These are phyloP conservation scores for Drosophila mercatorum DNA, from an alignment of 2,888 invertebrate species.

Conservation along the genomic window DNA sequence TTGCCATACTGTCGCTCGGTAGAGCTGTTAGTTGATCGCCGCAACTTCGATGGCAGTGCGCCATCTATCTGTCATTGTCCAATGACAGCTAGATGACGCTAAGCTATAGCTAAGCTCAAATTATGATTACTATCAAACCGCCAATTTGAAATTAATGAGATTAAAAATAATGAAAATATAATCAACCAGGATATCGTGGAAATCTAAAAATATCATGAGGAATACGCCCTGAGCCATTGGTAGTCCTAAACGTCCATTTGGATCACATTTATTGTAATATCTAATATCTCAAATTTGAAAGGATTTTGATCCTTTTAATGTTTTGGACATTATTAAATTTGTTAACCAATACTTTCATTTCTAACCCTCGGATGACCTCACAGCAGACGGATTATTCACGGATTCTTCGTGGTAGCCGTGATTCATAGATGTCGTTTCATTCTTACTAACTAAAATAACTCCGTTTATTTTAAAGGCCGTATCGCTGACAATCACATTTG, in stretches of 20 bases:
- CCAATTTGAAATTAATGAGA: no score
- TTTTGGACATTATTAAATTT: not conserved
- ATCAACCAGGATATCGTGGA: no score
- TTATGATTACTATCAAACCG: no score
- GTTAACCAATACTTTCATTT: no score
- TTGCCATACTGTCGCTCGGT: not conserved
- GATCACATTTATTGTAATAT: not conserved
- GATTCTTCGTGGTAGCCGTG: not conserved
- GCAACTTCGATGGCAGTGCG: not conserved
- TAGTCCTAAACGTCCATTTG: no score
- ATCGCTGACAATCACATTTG: no score
- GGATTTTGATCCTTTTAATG: not conserved
- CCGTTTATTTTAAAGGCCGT: slow-evolving; percentile 1
- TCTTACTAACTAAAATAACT: not conserved
- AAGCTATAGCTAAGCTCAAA: no score
- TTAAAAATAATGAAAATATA: no score
- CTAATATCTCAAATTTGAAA: not conserved
- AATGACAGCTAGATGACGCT: not conserved
- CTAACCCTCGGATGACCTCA: not conserved
- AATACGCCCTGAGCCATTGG: no score
- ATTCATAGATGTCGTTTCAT: not conserved
- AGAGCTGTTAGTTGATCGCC: no score
- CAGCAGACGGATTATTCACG: no score
- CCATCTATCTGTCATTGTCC: not conserved
- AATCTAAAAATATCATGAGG: no score